Base-by-base conservation (phyloP, 2,888 invertebrate species). In the Napeogenes inachia region DNA sequence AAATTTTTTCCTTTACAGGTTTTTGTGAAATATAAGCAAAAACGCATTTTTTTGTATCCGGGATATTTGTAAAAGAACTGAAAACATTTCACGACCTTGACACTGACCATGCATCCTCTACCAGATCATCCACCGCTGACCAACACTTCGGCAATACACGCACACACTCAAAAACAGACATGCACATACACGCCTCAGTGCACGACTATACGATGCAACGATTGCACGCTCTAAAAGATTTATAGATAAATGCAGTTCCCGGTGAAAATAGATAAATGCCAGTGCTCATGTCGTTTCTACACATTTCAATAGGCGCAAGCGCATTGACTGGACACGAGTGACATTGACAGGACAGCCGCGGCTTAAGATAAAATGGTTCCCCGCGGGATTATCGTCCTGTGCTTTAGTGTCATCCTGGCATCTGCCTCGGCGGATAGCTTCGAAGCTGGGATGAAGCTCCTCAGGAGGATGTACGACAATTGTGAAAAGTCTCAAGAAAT, bases 401-500 rank as follows among this genome's bases (percentile, higher is more conserved):
- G 85, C 78, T 79, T 88, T 65, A 71, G 80, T 75, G 82, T 82
- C 67, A 56, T 73, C 67, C 71, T 82, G 65, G 79, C 83, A 35
- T 67, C 78, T 45, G 78, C 80, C 60, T 81, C 87, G 56, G 86
- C 84, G 53, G 88, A 89, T 72, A 81, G 85, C 70, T 80, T 90
- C 63, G 84, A 82, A 68, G 81, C 82, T 63, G 90, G 91, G 64
- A 76, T 90, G 69, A 89, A 89, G 77, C 80, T 92, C 56, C 74
- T 92, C 54, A 84, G 89, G 71, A 91, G 88, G 80, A 87, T 92
- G 71, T 92, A 92, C 75, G 87, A 92, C 70, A 92, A 93, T 76
- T 95, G 95, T 78, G 92, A 92, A 70, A 85, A 88, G 66, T 92
- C 92, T 55, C 91, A 92, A 67, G 93, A 94, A 74, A 87, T 94